Base-by-base conservation (phyloP, 2,113 vertebrate species). In the Channa argus region DNA sequence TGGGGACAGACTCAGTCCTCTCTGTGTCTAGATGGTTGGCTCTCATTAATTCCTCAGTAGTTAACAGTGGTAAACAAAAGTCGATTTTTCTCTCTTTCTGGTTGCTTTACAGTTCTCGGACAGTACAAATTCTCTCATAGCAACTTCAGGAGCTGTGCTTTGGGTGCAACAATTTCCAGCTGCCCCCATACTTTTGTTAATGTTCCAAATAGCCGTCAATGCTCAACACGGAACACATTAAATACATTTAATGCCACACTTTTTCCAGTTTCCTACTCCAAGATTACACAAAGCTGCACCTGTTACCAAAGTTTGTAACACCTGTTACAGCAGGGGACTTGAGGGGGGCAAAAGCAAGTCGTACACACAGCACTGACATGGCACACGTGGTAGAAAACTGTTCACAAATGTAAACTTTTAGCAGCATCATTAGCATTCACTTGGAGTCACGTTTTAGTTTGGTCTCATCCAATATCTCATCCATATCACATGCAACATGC, bases 1-100 rank as follows among this genome's bases (percentile, higher is more conserved):
- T 12, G 54, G 60, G 53, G 63, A 55, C 63, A 9, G 54, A 43
- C 33, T 63, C 41, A 5, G 67, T 11, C 46, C 34, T 12, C 34
- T 14, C 44, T 39, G 24, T 2, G 39, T 5, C 53, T 75, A 75
- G 58, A 66, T 52, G 71, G 63, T 68, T 69, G 34, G 11, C 33
- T 67, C 12, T 3, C 15, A 34, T 36, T 46, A 2, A 56, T 36
- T 13, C 1, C 45, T 47, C 58, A 13, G 37, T 2, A 46, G 10
- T 60, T 8, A 80, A 46, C 55, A 34, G 46, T n/a, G 11, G 36
- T 24, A 7, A 7, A 41, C 46, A 54, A 12, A 71, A 9, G 33
- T 43, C 53, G 15, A n/a, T 10, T 13, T 0, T 8, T 58, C 0
- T 37, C 9, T 75, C 6, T 56, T 34, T 15, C 39, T 41, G 39